Conservation (phyloP, 2,797 vertebrate genomes). For the Ibycter americanus region DNA sequence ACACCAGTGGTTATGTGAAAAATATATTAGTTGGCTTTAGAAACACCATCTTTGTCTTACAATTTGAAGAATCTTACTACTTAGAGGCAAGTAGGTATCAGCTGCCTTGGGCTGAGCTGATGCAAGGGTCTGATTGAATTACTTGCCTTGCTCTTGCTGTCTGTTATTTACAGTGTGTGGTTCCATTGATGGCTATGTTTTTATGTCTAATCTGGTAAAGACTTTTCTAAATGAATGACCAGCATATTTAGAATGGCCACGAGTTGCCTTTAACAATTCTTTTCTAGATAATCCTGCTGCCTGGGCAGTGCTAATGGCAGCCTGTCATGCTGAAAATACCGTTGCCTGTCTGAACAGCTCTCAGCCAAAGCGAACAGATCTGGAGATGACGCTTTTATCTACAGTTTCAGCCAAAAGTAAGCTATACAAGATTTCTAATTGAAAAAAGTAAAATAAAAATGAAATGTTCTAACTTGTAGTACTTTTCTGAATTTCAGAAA, state of each 20-base stretch:
- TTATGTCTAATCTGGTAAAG: background rate
- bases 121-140: background rate
- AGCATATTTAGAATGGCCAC: background rate
- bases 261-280: background rate
- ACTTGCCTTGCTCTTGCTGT: background rate
- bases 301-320: constrained; percentile 94
- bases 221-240: background rate
- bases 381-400: constrained; percentile 82
- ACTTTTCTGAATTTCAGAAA: background rate
- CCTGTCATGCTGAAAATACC: constrained; percentile 89
- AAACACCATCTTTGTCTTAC: background rate
- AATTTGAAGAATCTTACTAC: background rate
- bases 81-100: background rate
- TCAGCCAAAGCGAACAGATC: constrained; percentile 71
- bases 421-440: background rate
- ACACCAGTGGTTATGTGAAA: background rate
- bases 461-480: background rate
- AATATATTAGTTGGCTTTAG: background rate
- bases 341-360: constrained; percentile 78
- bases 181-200: background rate
- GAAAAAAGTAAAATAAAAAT: background rate
- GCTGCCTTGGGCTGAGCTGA: background rate
- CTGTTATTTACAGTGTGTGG: background rate
- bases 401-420: constrained; percentile 91
- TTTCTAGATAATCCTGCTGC: constrained; percentile 87